Base-by-base conservation (phyloP, 2,888 invertebrate species). In the Cordylochernes scorpioides region DNA sequence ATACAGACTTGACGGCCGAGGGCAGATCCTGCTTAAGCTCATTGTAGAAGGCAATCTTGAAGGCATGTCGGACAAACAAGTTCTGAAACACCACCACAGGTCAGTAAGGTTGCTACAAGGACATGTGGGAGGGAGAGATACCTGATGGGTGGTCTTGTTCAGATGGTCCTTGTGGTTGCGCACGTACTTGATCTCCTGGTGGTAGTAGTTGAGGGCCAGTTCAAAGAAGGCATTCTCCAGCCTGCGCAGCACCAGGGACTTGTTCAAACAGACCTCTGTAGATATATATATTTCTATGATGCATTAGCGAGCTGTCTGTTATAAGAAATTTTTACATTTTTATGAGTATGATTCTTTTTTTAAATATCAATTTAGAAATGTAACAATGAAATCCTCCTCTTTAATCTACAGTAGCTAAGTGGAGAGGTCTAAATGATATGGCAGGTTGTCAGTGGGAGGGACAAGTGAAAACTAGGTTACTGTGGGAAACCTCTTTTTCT, bases 211-310 rank as follows among this genome's bases (percentile, higher is more conserved):
- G 50, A 80, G 80, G 1, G 84, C 72, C 45, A 88, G 64, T 50
- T 97, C 91, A 50, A 75, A 71, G 48, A 94, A 82, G 2, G 84
- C 84, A 47, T 70, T 77, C 53, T 94, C 91, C 39, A 94, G 57
- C 42, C 86, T 71, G 34, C 63, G 43, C 39, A 30, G 24, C 8
- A 31, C 8, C 13, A 19, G n/a, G n/a, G n/a, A n/a, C n/a, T n/a
- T n/a, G n/a, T n/a, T n/a, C n/a, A n/a, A n/a, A n/a, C n/a, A n/a
- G n/a, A n/a, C n/a, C n/a, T n/a, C n/a, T n/a, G n/a, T n/a, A n/a
- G n/a, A n/a, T n/a, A n/a, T n/a, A n/a, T n/a, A n/a, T n/a, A n/a
- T n/a, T n/a, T n/a, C n/a, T n/a, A n/a, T n/a, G n/a, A n/a, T n/a
- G n/a, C n/a, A n/a, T n/a, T n/a, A n/a, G n/a, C n/a, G n/a, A n/a